Evolutionary conservation across 2,888 invertebrate species (phyloP), one percentile per base, ranked within the genome.

Genomic region (Gisinianus flammeolus): DNA sequence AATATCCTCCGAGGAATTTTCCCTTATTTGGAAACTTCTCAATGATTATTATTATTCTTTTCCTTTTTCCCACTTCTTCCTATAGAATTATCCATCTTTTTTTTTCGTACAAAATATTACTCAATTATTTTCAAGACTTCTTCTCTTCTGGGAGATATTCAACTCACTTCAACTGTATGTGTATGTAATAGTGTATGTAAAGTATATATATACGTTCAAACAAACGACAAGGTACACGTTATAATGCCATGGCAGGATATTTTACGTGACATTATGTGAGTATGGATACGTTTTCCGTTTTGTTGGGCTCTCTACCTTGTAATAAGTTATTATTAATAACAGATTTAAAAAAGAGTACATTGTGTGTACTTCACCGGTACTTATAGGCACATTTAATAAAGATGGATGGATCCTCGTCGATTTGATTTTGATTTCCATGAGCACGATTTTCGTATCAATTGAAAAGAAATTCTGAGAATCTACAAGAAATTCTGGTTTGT

Each of bases 1-100:
- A 74, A 33, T 28, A 72, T 56, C 76, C 56, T 52, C 66, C 54
- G 54, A 75, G 70, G 70, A 71, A 76, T 73, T 76, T 76, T 73
- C 76, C 79, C 79, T 76, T 79, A 79, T 76, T 76, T 76, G 79
- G 79, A 69, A 26, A 71, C 70, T 54, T 69, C 72, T 69, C 52
- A 62, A 64, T 62, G 76, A 70, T 69, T 76, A 58, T 70, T 76
- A 44, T 70, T 70, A 62, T 70, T 62, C 58, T 70, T 30, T 56
- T 69, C 26, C 73, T 28, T 28, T 22, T 52, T 52, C 52, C 16
- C 28, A 26, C 16, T 62, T 22, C 24, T 26, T 28, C 28, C 28
- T 64, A 26, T 64, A 26, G 64, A 64, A 26, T 64, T 67, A 33
- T 31, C 67, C 24, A n/a, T 8, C 35, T 19, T n/a, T 58, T 64